Evolutionary conservation across 2,797 vertebrate species (phyloP), one percentile per base, ranked within the genome.

Genomic region (Artibeus jamaicensis): DNA sequence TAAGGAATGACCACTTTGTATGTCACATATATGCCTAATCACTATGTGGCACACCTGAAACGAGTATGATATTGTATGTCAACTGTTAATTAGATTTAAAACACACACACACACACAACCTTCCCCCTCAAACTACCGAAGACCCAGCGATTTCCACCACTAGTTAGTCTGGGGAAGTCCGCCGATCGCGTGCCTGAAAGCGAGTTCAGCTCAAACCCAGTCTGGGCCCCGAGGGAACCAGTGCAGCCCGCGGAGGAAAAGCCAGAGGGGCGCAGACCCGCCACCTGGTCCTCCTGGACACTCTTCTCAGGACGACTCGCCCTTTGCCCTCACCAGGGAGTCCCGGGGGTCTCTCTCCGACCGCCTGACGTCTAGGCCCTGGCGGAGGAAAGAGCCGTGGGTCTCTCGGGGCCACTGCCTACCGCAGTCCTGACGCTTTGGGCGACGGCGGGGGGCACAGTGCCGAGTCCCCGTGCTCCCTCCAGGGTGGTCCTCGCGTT

Each of bases 131-230:
- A 44, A 37, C 55, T 34, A 21, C n/a, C 4, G 6, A 39, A 70
- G 19, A 88, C 81, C 86, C 62, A 26, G 94, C 70, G 37, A 39
- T 81, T 59, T 86, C 57, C 29, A 42, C 32, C 32, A 39, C 48
- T 46, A 11, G n/a, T 70, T 6, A 9, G 39, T 83, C 8, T 48
- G 34, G 44, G 77, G 19, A 19, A 12, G 46, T 32, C 34, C 14
- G n/a, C 50, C 1, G 15, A 48, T 81, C 95, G 94, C 55, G 39
- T 77, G 91, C 65, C 94, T 68, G 14, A 67, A 87, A 18, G 62
- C 32, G 32, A 91, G 86, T 26, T 32, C 34, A 6, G 59, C 57
- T 42, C 4, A 8, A 50, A 67, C 46, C 34, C 21, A 12, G 74
- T n/a, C 0, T 3, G 55, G 37, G 42, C n/a, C 42, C 42, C 0